These are phyloP conservation scores for Artemia franciscana DNA, from an alignment of 1,140 invertebrate species.

Conservation along the genomic window DNA sequence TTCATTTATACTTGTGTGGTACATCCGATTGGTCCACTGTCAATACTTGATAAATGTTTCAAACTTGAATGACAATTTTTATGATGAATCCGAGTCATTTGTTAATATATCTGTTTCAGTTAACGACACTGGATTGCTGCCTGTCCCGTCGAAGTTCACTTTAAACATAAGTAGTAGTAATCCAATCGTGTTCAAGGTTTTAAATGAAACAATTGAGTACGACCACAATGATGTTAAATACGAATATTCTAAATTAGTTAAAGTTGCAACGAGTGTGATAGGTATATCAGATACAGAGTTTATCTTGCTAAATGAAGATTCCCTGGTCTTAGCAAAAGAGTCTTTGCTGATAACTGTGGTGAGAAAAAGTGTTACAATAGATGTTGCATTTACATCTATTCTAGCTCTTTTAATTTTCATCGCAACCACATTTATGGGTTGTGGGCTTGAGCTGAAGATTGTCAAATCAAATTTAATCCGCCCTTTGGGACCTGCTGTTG, in stretches of 20 bases:
- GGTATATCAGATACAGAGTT: background rate
- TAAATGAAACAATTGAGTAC: background rate
- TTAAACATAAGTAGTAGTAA: background rate
- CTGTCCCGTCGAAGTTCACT: background rate
- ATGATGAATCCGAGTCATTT: background rate
- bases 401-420: conserved; percentile 18
- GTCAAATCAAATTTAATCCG: conserved; percentile 39
- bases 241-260: background rate
- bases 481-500: conserved; percentile 58
- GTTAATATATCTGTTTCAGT: background rate
- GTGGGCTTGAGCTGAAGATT: conserved; percentile 52
- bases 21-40: too few species aligned
- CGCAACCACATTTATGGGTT: conserved; percentile 59
- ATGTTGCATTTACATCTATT: conserved; percentile 17
- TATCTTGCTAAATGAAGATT: background rate
- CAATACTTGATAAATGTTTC: background rate
- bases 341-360: background rate
- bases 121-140: background rate
- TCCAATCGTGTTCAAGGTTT: background rate
- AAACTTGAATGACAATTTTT: background rate
- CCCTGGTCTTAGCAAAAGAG: background rate
- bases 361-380: background rate
- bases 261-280: background rate
- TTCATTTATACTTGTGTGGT: too few species aligned
- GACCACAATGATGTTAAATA: background rate